phyloP scores from a whole-genome alignment of 2,888 invertebrate genomes.

The Cryptosula pallasiana region DNA sequence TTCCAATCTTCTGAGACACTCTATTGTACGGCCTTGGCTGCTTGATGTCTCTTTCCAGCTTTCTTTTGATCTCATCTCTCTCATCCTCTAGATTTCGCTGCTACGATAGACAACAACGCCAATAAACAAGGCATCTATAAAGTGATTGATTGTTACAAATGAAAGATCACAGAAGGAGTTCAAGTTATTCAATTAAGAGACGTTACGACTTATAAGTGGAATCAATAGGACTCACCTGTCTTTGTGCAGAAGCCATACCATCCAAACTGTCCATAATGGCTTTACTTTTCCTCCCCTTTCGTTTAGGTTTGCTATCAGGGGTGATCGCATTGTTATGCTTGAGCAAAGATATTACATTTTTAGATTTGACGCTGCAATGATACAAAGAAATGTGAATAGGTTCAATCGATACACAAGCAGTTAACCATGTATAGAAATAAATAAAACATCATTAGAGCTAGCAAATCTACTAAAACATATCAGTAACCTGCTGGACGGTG shows the following conservation, averaged over 20 bases:
- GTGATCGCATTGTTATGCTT: neutral
- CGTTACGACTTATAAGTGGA: no score
- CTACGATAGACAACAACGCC: neutral
- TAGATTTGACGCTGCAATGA: neutral
- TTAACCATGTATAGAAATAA: neutral
- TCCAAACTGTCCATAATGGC: neutral
- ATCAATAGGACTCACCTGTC: no score
- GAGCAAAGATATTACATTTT: neutral
- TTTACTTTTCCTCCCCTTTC: slow-evolving; percentile 4
- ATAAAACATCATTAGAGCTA: neutral
- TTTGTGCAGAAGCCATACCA: no score
- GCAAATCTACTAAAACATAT: neutral
- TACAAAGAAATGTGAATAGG: no score
- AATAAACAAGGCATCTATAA: neutral
- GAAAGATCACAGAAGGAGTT: no score
- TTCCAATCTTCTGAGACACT: neutral
- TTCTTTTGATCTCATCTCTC: neutral
- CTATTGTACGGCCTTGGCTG: neutral
- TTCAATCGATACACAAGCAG: no score
- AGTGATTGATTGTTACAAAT: no score
- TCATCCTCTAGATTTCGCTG: slow-evolving; percentile 5
- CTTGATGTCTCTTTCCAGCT: slow-evolving; percentile 1
- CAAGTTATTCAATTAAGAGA: no score
- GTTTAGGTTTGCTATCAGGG: neutral
- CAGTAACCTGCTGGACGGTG: neutral